These are phyloP conservation scores for Rugalucina vietnamica DNA, from an alignment of 2,888 invertebrate species.

Conservation along the genomic window DNA sequence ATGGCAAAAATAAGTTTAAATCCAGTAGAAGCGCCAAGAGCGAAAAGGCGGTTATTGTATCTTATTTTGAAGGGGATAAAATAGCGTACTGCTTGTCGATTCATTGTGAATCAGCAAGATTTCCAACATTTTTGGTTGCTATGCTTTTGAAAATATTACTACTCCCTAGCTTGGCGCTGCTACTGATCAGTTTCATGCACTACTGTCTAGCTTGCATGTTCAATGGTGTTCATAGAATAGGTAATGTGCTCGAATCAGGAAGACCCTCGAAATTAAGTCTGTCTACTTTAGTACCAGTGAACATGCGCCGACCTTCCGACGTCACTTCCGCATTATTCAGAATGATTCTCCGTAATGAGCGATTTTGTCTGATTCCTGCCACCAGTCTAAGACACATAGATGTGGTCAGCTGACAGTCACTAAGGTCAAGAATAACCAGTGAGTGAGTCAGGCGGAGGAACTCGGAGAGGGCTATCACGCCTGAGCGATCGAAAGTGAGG, in stretches of 20 bases:
- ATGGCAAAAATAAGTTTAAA: too few species aligned
- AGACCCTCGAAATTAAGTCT: neutral
- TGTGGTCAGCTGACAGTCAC: slow-evolving; percentile 69
- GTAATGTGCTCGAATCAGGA: neutral
- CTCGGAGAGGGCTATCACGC: slow-evolving; percentile 70
- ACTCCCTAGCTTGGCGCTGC: too few species aligned
- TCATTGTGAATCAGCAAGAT: too few species aligned
- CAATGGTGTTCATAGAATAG: too few species aligned
- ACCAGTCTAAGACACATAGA: slow-evolving; percentile 73
- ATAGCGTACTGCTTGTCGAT: too few species aligned
- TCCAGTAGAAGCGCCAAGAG: too few species aligned
- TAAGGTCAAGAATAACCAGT: slow-evolving; percentile 73
- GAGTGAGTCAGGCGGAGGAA: slow-evolving; percentile 69
- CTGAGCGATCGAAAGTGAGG: slow-evolving; percentile 90
- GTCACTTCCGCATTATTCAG: slow-evolving; percentile 67
- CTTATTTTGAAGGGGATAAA: too few species aligned
- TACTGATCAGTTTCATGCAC: too few species aligned
- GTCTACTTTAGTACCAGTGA: neutral
- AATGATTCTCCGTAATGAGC: slow-evolving; percentile 65
- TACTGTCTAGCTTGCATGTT: too few species aligned
- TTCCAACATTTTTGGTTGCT: too few species aligned
- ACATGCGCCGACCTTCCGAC: slow-evolving; percentile 56
- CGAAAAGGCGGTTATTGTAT: too few species aligned
- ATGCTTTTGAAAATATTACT: too few species aligned
- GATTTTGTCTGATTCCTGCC: slow-evolving; percentile 63